Evolutionary conservation across 2,888 invertebrate species (phyloP).

Genomic region (Brachypalpus laphriformis): DNA sequence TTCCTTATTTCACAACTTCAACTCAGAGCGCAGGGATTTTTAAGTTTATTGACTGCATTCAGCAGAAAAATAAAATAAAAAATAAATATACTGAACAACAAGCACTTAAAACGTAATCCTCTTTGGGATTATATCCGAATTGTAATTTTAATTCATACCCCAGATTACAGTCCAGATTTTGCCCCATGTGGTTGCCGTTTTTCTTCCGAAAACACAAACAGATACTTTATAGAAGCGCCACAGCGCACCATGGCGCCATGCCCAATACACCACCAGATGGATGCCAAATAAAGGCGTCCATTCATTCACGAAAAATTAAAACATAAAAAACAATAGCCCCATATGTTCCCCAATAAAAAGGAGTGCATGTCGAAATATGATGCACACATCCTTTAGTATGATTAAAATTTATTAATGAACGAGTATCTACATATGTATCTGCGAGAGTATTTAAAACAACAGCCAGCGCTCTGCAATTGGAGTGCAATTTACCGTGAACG

Average conservation of each 20-base stretch:
- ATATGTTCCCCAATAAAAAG: constrained; percentile 39
- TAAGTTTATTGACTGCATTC: constrained; percentile 4
- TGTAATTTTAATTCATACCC: constrained; percentile 52
- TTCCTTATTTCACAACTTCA: background rate
- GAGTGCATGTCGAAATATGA: constrained; percentile 51
- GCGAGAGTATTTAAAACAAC: background rate
- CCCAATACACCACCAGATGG: constrained; percentile 42
- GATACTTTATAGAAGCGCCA: constrained; percentile 40
- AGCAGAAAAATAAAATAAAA: background rate
- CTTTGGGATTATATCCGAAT: constrained; percentile 43
- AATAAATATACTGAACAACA: background rate
- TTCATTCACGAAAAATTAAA: constrained; percentile 55
- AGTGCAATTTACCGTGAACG: background rate
- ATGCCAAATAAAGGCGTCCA: constrained; percentile 15
- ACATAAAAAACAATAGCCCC: constrained; percentile 25
- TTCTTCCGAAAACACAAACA: constrained; percentile 35
- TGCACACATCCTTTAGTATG: constrained; percentile 47
- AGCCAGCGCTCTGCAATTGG: background rate
- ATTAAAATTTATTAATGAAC: constrained; percentile 62
- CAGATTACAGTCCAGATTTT: constrained; percentile 34
- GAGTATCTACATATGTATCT: background rate
- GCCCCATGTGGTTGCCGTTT: constrained; percentile 12
- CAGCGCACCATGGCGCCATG: constrained; percentile 24
- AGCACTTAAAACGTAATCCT: constrained; percentile 42
- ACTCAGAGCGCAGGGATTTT: background rate